Base-by-base conservation (phyloP, 2,113 vertebrate genomes). In the Mola mola region DNA sequence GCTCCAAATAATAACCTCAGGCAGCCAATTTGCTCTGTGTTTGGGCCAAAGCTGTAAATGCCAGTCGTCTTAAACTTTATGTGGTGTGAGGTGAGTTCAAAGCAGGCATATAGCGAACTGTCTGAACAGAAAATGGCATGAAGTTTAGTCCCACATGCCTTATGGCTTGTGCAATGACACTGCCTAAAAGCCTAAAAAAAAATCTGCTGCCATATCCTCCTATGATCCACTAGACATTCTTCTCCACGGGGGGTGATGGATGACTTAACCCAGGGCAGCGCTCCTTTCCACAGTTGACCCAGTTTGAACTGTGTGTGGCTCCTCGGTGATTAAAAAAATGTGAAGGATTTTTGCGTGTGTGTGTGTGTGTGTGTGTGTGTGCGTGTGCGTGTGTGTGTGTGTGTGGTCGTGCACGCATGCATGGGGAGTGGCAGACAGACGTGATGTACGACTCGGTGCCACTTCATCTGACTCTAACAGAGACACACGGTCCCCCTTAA, bases 171-270 rank as follows among this genome's bases (percentile, higher is more conserved):
- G 65, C 59, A 61, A 61, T 58, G 53, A 70, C 41, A 31, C 65
- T 26, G 70, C 74, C 66, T 76, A 9, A 66, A 76, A 59, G 57
- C 65, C 47, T 21, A 21, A 15, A 42, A 62, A 83, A 72, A 75
- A 75, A 72, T 73, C 59, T 64, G 60, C 72, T 74, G 73, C 79
- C 65, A 75, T 17, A 75, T 77, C 74, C 76, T 69, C 76, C 79
- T 24, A 47, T 77, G 68, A 85, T 75, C 75, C 87, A 72, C 68
- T 53, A 41, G 44, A 80, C 73, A 82, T 73, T 73, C 71, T 58
- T 72, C 70, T 83, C 62, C 57, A 52, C 6, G 4, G 53, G 74
- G 53, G 69, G 52, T 68, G 78, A 79, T 72, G 51, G 77, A 82
- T 74, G 81, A 75, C 75, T 80, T 86, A 66, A 82, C 66, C 83